These are phyloP conservation scores for Halesus radiatus DNA, from an alignment of 1,140 invertebrate genomes.

Conservation along the genomic window DNA sequence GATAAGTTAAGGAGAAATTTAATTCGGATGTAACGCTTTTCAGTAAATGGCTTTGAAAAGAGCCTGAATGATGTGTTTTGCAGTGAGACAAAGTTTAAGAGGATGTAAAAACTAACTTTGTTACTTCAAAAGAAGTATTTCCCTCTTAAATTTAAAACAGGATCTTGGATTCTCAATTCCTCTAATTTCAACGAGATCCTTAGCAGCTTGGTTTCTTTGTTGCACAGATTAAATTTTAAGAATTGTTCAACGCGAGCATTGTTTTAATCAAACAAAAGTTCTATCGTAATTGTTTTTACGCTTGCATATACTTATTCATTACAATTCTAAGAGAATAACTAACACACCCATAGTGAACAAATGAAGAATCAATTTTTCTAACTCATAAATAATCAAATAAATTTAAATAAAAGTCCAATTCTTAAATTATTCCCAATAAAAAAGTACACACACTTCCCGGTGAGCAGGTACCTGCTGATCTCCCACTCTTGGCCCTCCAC, in stretches of 20 bases:
- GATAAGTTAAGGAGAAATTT: no score
- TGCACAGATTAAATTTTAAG: not conserved
- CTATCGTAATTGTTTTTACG: not conserved
- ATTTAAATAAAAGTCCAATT: no score
- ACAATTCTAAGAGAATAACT: no score
- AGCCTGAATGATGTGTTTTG: constrained; percentile 28
- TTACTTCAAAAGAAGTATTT: constrained; percentile 27
- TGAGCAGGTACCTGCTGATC: no score
- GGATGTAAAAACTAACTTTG: constrained; percentile 18
- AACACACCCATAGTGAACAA: no score
- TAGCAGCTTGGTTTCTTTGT: constrained; percentile 5
- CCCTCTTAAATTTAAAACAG: constrained; percentile 11
- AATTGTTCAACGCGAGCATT: not conserved
- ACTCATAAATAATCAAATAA: no score
- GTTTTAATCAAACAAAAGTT: not conserved
- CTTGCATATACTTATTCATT: no score
- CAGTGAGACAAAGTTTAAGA: constrained; percentile 20
- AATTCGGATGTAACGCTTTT: not conserved
- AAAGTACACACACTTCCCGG: no score
- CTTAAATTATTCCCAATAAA: no score
- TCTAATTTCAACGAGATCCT: constrained; percentile 8
- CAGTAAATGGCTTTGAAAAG: constrained; percentile 21
- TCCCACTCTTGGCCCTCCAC: no score
- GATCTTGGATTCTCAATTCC: constrained; percentile 13
- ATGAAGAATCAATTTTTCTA: no score